These are phyloP conservation scores for Stomatorhinus walkeri DNA, from an alignment of 2,797 vertebrate species.

Conservation along the genomic window DNA sequence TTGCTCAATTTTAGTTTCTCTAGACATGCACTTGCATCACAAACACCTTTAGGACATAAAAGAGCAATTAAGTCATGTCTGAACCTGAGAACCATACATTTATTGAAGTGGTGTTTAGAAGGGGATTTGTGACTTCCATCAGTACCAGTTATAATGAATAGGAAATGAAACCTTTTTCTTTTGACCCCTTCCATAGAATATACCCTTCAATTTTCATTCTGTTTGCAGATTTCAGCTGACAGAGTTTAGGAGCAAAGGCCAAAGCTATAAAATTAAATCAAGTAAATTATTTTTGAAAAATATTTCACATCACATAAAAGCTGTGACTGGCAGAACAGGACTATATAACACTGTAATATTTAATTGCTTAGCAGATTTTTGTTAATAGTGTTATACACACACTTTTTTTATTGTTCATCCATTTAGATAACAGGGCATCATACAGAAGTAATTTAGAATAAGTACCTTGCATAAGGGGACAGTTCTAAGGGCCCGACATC, in stretches of 20 bases:
- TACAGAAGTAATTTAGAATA: background rate
- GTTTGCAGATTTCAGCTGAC: constrained; percentile 34
- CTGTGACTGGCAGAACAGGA: background rate
- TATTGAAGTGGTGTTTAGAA: background rate
- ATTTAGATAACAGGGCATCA: background rate
- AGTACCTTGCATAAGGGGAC: background rate
- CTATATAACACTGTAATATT: background rate
- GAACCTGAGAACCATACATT: background rate
- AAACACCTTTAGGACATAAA: background rate
- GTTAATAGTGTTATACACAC: background rate
- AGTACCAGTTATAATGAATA: constrained; percentile 11
- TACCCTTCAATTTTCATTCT: constrained; percentile 30
- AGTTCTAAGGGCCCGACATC: background rate
- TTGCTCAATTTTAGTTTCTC: background rate
- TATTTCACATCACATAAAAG: background rate
- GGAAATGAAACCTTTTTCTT: background rate
- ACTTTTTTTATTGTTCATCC: background rate
- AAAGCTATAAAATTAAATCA: constrained; percentile 37
- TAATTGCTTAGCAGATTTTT: background rate
- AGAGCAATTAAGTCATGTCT: background rate
- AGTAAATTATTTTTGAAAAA: background rate
- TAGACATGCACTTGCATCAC: background rate
- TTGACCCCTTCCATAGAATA: constrained; percentile 4
- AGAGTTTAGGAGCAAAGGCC: constrained; percentile 30
- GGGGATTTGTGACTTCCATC: constrained; percentile 16